phyloP scores from a whole-genome alignment of 2,113 vertebrate genomes.

The Atrichornis clamosus region DNA sequence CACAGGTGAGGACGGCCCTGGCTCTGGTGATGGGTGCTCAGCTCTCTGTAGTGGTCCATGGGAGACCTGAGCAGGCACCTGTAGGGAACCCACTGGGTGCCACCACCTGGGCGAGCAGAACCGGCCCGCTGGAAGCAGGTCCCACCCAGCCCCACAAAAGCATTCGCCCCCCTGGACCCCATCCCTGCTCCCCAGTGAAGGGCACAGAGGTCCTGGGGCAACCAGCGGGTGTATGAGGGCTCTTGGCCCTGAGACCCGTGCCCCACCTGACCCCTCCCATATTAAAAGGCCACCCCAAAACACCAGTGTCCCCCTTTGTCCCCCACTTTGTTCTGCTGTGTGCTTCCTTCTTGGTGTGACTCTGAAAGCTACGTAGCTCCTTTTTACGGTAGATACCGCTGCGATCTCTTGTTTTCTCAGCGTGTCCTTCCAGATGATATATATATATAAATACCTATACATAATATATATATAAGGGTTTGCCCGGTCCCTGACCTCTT shows the following conservation, averaged over 20 bases:
- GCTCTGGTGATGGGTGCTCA: background rate
- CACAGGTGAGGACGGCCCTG: background rate
- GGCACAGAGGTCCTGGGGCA: background rate
- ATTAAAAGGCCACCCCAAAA: background rate
- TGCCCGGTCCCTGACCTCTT: background rate
- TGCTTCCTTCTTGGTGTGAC: constrained; percentile 68
- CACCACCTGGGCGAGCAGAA: background rate
- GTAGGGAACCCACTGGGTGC: background rate
- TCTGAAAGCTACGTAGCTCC: constrained; percentile 61
- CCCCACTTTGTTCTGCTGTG: constrained; percentile 24
- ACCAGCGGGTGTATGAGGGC: background rate
- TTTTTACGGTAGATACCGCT: constrained; percentile 68
- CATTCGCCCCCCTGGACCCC: background rate
- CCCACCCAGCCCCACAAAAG: background rate
- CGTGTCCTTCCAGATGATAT: constrained; percentile 69
- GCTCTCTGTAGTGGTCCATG: background rate
- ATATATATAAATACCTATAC: constrained; percentile 74
- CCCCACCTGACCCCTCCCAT: background rate
- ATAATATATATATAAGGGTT: constrained; percentile 63
- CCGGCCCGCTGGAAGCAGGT: background rate
- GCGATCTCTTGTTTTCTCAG: constrained; percentile 44
- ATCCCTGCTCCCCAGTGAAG: background rate
- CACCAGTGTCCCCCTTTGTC: background rate
- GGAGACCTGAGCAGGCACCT: background rate
- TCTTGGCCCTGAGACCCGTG: background rate